Evolutionary conservation across 2,113 vertebrate species (phyloP), one percentile per base, ranked within the genome.

Genomic region (Xiphophorus couchianus): DNA sequence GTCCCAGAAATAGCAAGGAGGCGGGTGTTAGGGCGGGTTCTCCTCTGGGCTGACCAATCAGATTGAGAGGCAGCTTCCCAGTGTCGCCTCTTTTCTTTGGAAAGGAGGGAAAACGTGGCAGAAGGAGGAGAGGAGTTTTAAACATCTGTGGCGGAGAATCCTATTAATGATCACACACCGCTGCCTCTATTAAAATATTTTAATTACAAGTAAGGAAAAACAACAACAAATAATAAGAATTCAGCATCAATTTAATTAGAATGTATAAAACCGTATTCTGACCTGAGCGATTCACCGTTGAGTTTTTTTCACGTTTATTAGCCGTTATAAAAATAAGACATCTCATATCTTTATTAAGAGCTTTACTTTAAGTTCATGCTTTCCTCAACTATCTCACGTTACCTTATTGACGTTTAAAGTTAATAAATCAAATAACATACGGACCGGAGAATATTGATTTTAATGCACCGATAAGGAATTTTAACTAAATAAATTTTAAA

Each of bases 71-170:
- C 28, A 39, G 27, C 66, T 76, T 86, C 75, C 74, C 29, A 22
- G 58, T 5, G 12, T 71, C 60, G 14, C 9, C 28, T 5, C 1
- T 1, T 67, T 5, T 58, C 74, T 75, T 63, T 81, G 83, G 79
- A 86, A 74, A 75, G 48, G 62, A 74, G 80, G 66, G 85, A 86
- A 87, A 86, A 92, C 89, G 90, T 92, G 90, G 83, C 89, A 88
- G 76, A 70, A 29, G 58, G 37, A 9, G 65, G 73, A 73, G 33
- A 75, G 8, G 84, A 88, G 80, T 48, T 69, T 77, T 1, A 66
- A 76, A 80, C 30, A 74, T 68, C 35, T 75, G 81, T 77, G 85
- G 78, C 66, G 78, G 83, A 64, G 69, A 72, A 17, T 14, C 19
- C n/a, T 2, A 31, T 69, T 71, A 5, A 64, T 58, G 31, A 63